Base-by-base conservation (phyloP, 2,797 vertebrate species). In the Leptodactylus fallax region DNA sequence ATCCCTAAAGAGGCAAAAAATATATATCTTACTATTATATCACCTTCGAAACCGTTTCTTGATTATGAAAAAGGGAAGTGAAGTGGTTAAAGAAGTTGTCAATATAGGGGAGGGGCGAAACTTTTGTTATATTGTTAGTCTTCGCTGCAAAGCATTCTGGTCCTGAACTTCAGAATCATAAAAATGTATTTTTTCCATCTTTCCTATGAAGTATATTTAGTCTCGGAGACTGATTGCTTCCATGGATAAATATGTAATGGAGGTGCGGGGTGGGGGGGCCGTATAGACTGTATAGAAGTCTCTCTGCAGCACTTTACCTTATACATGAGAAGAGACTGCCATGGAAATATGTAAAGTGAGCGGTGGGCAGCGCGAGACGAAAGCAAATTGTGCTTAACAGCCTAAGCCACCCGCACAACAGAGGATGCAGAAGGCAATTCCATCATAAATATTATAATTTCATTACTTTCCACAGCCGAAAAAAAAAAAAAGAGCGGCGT, bases 381-480 rank as follows among this genome's bases (percentile, higher is more conserved):
- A 82, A 86, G 83, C 79, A 86, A 82, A 89, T 82, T 67, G 8
- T 63, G 60, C 79, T 86, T 82, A 89, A 86, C 84, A 86, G 79
- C 27, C 72, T 36, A n/a, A 83, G 88, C 72, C 71, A 14, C 88
- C 79, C 58, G 84, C 72, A 71, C 84, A n/a, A 21, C 84, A n/a
- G 69, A 86, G 79, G 71, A 86, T 82, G 69, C 88, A 83, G 84
- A 82, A 82, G 69, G 91, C 90, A 91, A 90, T 85, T 93, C 91
- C 87, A 90, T 93, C 91, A 93, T 93, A 93, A 93, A 93, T 92
- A 93, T 92, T 92, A 93, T 92, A 92, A 92, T 92, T 94, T 93
- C 92, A 93, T 93, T 94, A 93, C 93, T 93, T 93, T 92, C 71
- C 92, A 91, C 92, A 91, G 92, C 92, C 91, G 91, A 93, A 92